Evolutionary conservation across 1,140 invertebrate genomes (phyloP), one percentile per base, ranked within the genome.

Genomic region (Phymorhynchus buccinoides): DNA sequence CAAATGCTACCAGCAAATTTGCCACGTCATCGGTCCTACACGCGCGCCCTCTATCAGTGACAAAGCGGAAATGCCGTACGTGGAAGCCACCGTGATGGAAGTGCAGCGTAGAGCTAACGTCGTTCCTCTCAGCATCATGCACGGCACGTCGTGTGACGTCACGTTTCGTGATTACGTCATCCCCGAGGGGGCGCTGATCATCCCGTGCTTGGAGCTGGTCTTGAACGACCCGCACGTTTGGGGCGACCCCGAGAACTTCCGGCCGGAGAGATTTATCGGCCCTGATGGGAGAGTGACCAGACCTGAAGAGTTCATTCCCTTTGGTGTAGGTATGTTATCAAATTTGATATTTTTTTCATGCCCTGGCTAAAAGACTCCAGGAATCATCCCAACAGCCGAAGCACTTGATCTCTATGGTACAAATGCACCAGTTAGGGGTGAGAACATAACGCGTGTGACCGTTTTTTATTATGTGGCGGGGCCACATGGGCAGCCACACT

Each of bases 221-320:
- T 27, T 62, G 14, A 62, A 22, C 22, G 56, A 62, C 56, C 56
- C 56, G 4, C 18, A 62, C 12, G 22, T 62, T 27, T 62, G 56
- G 56, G 22, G 56, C 22, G 56, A 62, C 6, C 56, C 56, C 22
- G 56, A 62, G 12, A 62, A 62, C 56, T 62, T 62, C 56, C 56
- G 56, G 56, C 56, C 56, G 14, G 56, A 62, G 56, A 62, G 56
- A 27, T 62, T 62, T 62, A 62, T 62, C 56, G 56, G 56, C 56
- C 14, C 22, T 62, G 56, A 62, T 27, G 56, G 56, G 56, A 27
- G n/a, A 62, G 22, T 22, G 56, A 62, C 22, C 14, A 62, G 22
- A 27, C 4, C 6, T 14, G 56, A 27, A 12, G 56, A 62, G 56
- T 62, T 62, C 12, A 62, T 62, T 14, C 56, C 56, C 6, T 62